phyloP scores from a whole-genome alignment of 2,113 vertebrate genomes.

The Emydocephalus ijimae region DNA sequence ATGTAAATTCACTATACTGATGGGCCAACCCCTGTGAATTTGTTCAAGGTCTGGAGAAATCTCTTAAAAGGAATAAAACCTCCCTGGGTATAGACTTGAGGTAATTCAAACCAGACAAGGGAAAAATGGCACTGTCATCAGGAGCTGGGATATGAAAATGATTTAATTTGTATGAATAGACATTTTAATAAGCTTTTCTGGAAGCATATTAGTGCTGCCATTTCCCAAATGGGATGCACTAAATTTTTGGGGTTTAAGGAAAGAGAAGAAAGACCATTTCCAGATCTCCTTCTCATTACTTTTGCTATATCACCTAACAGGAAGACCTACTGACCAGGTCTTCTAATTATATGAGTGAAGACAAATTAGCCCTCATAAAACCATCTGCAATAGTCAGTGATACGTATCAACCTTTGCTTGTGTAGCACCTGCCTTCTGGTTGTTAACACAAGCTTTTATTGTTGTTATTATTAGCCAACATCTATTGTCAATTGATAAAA shows the following conservation, averaged over 20 bases:
- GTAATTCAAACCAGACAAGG: conserved; percentile 75
- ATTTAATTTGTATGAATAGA: conserved; percentile 79
- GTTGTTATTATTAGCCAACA: conserved; percentile 32
- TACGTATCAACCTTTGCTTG: conserved; percentile 36
- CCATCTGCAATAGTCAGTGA: conserved; percentile 40
- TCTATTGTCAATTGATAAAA: conserved; percentile 45
- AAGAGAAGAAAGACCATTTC: conserved; percentile 51
- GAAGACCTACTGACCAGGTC: conserved; percentile 23
- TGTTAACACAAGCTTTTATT: conserved; percentile 38
- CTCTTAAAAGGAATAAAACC: conserved; percentile 76
- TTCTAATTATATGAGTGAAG: conserved; percentile 52
- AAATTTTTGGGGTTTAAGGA: conserved; percentile 60
- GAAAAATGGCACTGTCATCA: conserved; percentile 74
- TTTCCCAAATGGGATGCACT: conserved; percentile 66
- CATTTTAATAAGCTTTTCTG: conserved; percentile 73
- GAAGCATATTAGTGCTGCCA: conserved; percentile 64
- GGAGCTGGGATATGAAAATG: conserved; percentile 66
- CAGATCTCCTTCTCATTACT: conserved; percentile 47
- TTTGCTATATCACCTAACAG: neutral
- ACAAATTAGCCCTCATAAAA: conserved; percentile 43
- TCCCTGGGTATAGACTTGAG: conserved; percentile 70
- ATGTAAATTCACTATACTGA: conserved; percentile 77
- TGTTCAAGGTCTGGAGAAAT: conserved; percentile 73
- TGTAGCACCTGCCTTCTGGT: conserved; percentile 36
- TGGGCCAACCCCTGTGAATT: conserved; percentile 72